Conservation (phyloP, 1,140 invertebrate genomes). For the Drosophila rufa region DNA sequence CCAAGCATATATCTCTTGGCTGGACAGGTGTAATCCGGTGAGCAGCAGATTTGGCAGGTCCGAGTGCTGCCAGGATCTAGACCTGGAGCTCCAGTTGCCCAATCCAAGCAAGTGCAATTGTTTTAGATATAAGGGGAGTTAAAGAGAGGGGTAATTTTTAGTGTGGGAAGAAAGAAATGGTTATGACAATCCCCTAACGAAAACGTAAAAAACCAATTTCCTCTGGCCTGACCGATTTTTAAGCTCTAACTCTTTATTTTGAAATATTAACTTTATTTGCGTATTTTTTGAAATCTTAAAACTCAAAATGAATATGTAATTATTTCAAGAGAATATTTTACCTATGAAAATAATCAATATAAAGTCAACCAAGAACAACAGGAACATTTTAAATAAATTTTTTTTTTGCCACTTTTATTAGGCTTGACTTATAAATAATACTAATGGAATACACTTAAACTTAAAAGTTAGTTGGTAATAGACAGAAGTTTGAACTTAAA, state of each 20-base stretch:
- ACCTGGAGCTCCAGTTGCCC: neutral
- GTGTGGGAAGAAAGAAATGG: neutral
- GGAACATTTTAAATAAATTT: neutral
- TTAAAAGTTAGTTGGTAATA: neutral
- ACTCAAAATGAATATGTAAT: neutral
- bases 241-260: no score
- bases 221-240: no score
- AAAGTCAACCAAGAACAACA: neutral
- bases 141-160: neutral
- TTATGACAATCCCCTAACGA: no score
- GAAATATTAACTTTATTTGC: neutral
- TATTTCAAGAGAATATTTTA: neutral
- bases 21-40: neutral
- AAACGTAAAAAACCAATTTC: neutral
- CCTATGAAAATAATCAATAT: no score
- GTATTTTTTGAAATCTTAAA: neutral
- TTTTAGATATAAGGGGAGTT: conserved; percentile 8
- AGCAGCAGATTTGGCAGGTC: neutral
- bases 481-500: neutral
- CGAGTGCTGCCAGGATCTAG: conserved; percentile 32
- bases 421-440: no score
- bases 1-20: conserved; percentile 35
- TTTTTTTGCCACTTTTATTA: no score
- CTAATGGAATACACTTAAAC: no score
- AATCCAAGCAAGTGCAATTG: conserved; percentile 13